phyloP scores from a whole-genome alignment of 2,113 vertebrate species.

The Xiphophorus maculatus region DNA sequence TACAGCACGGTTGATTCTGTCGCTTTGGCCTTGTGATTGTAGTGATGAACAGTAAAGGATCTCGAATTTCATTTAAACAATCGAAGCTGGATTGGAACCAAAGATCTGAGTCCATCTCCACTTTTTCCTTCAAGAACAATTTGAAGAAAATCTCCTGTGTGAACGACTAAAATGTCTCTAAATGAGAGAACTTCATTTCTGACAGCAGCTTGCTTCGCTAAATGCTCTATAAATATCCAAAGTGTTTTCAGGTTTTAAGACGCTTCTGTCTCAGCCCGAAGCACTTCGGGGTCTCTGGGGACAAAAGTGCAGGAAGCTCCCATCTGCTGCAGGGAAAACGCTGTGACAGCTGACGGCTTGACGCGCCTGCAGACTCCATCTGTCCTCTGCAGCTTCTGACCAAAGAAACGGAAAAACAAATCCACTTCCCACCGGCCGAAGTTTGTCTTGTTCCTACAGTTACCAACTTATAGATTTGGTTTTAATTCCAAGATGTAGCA shows the following conservation, averaged over 20 bases:
- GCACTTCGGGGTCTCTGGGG: background rate
- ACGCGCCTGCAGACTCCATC: background rate
- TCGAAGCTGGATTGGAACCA: background rate
- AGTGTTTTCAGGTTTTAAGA: background rate
- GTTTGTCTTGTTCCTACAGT: background rate
- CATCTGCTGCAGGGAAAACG: background rate
- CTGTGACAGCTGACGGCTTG: background rate
- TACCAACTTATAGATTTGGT: background rate
- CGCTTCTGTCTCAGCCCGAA: background rate
- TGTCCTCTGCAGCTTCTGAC: background rate
- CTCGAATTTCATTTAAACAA: too few species aligned
- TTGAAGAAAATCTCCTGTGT: background rate
- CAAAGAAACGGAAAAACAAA: background rate
- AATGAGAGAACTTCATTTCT: background rate
- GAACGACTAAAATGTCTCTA: background rate
- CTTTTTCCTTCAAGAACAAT: background rate
- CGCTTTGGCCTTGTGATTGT: background rate
- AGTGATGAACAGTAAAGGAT: too few species aligned
- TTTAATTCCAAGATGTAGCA: background rate
- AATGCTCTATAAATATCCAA: background rate
- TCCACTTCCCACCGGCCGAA: background rate
- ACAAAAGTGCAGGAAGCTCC: conserved; percentile 1
- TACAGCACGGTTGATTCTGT: background rate
- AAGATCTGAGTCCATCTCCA: background rate
- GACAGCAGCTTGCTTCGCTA: background rate